Evolutionary conservation across 1,140 invertebrate genomes (phyloP).

Genomic region (Delia radicum): DNA sequence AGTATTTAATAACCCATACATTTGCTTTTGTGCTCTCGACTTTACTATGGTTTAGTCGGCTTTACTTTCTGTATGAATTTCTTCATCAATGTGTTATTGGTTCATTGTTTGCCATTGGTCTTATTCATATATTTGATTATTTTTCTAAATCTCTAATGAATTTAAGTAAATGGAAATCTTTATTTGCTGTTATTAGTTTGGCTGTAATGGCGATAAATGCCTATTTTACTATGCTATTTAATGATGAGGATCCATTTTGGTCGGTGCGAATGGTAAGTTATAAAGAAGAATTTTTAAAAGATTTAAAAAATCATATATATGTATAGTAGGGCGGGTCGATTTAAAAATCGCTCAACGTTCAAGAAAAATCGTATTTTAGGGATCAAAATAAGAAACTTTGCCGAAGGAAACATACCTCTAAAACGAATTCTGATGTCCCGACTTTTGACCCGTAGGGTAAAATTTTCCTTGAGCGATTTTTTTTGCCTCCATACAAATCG

Average conservation of each 20-base stretch:
- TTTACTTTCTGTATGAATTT: slow-evolving; percentile 46
- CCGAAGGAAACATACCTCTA: no score
- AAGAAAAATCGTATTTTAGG: no score
- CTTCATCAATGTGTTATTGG: slow-evolving; percentile 46
- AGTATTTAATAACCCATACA: background rate
- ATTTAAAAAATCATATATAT: no score
- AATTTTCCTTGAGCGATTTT: no score
- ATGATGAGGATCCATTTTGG: slow-evolving; percentile 46
- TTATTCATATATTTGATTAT: slow-evolving; percentile 28
- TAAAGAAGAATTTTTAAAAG: no score
- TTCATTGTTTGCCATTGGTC: slow-evolving; percentile 32
- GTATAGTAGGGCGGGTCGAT: no score
- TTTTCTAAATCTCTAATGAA: slow-evolving; percentile 26
- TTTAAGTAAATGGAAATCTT: background rate
- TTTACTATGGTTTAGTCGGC: slow-evolving; percentile 43
- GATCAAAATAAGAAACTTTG: no score
- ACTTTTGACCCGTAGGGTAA: no score
- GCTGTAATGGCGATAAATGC: slow-evolving; percentile 31
- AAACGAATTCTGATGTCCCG: no score
- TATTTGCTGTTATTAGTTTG: slow-evolving; percentile 28
- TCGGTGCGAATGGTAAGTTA: slow-evolving; percentile 44
- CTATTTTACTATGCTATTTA: slow-evolving; percentile 39
- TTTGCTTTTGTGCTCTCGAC: slow-evolving; percentile 6
- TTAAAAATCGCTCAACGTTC: no score
- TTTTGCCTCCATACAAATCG: no score